Base-by-base conservation (phyloP, 2,797 vertebrate species). In the Morelia viridis region DNA sequence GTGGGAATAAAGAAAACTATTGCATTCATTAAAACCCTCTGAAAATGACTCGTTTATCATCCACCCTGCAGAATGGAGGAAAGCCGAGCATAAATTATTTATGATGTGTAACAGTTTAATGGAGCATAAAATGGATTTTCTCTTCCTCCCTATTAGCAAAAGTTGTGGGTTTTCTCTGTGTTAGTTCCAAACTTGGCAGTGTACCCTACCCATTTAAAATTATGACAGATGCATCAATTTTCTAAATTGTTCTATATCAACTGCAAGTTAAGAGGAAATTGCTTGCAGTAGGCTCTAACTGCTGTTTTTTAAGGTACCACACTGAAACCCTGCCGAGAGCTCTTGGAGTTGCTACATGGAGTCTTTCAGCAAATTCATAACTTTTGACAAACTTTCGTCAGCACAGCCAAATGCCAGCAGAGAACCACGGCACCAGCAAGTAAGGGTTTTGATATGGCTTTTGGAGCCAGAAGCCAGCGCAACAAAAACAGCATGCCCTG, bases 61-160 rank as follows among this genome's bases (percentile, higher is more conserved):
- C 95, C 95, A 85, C 90, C 92, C 96, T 93, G 95, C 91, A 97
- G 96, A 96, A 96, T 41, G 91, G 95, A 94, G 95, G 90, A 92
- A 94, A 92, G 89, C 35, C 60, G 91, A 90, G 93, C 93, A 96
- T 96, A 97, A 97, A 97, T 98, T 97, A 97, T 97, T 97, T 96
- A 97, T 96, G 96, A 97, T 93, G 95, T 95, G 92, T 94, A 97
- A 97, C 96, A 96, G 95, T 97, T 97, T 97, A 97, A 97, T 97
- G 96, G 95, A 96, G 96, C 97, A 97, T 97, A 97, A 98, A 98
- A 97, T 95, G 95, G 95, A 95, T 94, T 96, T 95, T 93, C 92
- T 96, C 95, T 96, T 95, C 93, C 93, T 95, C 94, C 87, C 91
- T 71, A 93, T 95, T 93, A 96, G 94, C 91, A 96, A 95, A 96